phyloP scores from a whole-genome alignment of 2,113 vertebrate genomes.

The Salvelinus fontinalis region DNA sequence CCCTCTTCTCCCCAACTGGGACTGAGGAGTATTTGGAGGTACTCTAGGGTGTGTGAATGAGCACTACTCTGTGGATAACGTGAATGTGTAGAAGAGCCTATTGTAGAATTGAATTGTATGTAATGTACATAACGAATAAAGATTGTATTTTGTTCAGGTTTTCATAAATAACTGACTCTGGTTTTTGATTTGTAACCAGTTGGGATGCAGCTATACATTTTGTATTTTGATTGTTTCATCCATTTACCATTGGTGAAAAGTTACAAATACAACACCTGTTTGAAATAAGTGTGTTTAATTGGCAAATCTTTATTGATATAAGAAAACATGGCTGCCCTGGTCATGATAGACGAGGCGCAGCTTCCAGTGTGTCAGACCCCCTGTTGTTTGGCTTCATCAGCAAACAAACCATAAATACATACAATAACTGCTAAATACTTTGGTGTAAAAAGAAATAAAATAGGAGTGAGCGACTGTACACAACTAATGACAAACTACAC shows the following conservation, averaged over 20 bases:
- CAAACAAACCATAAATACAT: slow-evolving; percentile 69
- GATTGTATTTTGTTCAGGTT: slow-evolving; percentile 99
- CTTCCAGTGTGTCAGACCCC: slow-evolving; percentile 81
- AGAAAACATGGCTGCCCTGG: slow-evolving; percentile 16
- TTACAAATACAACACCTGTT: neutral
- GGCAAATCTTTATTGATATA: slow-evolving; percentile 43
- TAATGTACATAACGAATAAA: slow-evolving; percentile 98
- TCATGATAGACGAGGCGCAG: slow-evolving; percentile 38
- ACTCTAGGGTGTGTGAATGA: slow-evolving; percentile 54
- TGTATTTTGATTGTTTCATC: too few relatives aligned
- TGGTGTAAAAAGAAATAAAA: slow-evolving; percentile 43
- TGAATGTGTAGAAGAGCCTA: slow-evolving; percentile 80
- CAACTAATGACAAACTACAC: neutral
- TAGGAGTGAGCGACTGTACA: slow-evolving; percentile 1
- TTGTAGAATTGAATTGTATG: slow-evolving; percentile 91
- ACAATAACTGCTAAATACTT: slow-evolving; percentile 53
- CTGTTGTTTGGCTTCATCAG: slow-evolving; percentile 59
- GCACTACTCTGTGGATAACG: slow-evolving; percentile 78
- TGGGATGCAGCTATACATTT: too few relatives aligned
- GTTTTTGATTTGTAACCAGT: neutral
- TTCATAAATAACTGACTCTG: slow-evolving; percentile 77
- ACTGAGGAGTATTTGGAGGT: slow-evolving; percentile 59
- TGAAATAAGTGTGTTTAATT: slow-evolving; percentile 46
- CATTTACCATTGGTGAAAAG: too few relatives aligned
- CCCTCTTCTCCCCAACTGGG: slow-evolving; percentile 31